These are phyloP conservation scores for Graptemys geographica DNA, from an alignment of 2,797 vertebrate species.

Conservation along the genomic window DNA sequence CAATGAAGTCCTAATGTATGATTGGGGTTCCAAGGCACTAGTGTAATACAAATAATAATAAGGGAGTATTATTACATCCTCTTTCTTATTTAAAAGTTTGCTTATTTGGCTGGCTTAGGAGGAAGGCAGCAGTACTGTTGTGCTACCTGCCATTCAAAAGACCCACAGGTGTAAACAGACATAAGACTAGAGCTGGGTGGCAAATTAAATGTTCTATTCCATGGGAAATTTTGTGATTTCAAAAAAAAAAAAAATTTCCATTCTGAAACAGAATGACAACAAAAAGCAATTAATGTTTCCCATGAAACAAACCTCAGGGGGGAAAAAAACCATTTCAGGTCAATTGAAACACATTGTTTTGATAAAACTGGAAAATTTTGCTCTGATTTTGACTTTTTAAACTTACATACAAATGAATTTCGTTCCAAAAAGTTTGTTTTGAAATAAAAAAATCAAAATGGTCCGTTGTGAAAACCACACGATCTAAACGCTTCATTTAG, in stretches of 20 bases:
- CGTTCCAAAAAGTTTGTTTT: not conserved
- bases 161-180: not conserved
- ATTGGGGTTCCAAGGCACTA: not conserved
- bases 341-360: not conserved
- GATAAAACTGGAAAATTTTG: not conserved
- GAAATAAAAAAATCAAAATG: not conserved
- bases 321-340: not conserved
- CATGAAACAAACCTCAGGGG: not conserved
- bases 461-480: not conserved
- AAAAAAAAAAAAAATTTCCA: not conserved
- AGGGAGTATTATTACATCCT: not conserved
- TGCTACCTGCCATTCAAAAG: not conserved
- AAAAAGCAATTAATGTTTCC: not conserved
- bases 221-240: not conserved
- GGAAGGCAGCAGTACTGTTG: not conserved
- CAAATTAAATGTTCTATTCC: not conserved
- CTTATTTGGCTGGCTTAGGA: not conserved
- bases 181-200: not conserved
- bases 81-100: not conserved
- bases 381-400: not conserved
- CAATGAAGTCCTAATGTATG: not conserved
- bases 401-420: not conserved
- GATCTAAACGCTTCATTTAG: not conserved
- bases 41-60: not conserved
- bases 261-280: not conserved